A percentile compares a stretch with the other conserved stretches of the same genome.
Evolutionary conservation across 2,113 vertebrate genomes (phyloP).

Genomic region (Colossoma macropomum): DNA sequence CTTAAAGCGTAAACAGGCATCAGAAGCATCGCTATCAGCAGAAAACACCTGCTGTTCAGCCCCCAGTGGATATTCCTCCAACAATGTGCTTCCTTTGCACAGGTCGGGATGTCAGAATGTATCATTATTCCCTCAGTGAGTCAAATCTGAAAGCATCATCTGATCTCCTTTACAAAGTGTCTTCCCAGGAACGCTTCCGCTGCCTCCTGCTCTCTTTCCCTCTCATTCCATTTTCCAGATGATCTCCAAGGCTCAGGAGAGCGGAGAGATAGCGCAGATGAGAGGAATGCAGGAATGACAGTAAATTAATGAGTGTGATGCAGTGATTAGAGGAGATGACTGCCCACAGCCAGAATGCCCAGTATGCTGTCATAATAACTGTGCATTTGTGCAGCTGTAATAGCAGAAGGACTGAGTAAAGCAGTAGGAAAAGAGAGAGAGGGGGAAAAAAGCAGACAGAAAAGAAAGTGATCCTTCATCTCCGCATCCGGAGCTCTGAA

Average conservation of each 20-base stretch:
- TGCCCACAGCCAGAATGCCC: slow-evolving; percentile 72
- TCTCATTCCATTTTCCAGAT: slow-evolving; percentile 12
- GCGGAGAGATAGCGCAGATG: slow-evolving; percentile 50
- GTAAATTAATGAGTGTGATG: slow-evolving; percentile 80
- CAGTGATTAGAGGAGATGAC: slow-evolving; percentile 79
- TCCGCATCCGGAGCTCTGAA: background rate
- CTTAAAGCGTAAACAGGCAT: slow-evolving; percentile 31
- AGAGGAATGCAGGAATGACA: slow-evolving; percentile 73
- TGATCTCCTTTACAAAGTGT: slow-evolving; percentile 28
- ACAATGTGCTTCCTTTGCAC: slow-evolving; percentile 26
- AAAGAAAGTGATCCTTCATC: background rate
- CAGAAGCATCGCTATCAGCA: slow-evolving; percentile 21
- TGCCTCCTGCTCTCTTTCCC: background rate
- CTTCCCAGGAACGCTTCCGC: background rate
- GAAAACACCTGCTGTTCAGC: slow-evolving; percentile 38
- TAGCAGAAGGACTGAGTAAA: slow-evolving; percentile 66
- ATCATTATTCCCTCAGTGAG: slow-evolving; percentile 30
- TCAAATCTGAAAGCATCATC: slow-evolving; percentile 37
- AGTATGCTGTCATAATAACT: slow-evolving; percentile 72
- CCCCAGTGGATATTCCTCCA: slow-evolving; percentile 13
- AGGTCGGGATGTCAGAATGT: slow-evolving; percentile 23
- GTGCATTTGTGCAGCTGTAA: slow-evolving; percentile 69
- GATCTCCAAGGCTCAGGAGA: slow-evolving; percentile 2
- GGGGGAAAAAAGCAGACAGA: background rate
- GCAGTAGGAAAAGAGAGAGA: slow-evolving; percentile 7